Conservation (phyloP, 2,888 invertebrate genomes). For the Notodromas monacha region DNA sequence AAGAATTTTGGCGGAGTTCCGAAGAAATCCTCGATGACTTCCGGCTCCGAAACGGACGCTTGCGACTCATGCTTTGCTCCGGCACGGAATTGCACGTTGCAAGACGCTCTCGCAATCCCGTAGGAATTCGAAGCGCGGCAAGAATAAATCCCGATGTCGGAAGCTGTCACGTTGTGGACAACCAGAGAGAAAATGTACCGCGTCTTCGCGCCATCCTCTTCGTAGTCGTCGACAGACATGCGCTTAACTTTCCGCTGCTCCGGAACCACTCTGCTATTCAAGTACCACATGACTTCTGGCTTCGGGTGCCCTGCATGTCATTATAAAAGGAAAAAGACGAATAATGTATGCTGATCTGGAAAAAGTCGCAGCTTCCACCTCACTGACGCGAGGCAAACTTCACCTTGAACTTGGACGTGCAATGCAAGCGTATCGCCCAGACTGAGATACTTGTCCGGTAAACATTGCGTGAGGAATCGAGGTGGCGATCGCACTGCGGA, state of each 20-base stretch:
- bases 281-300: conserved; percentile 40
- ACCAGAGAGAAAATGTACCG: conserved; percentile 36
- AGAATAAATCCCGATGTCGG: conserved; percentile 38
- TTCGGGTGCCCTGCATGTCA: conserved; percentile 19
- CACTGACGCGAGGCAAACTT: too few species aligned
- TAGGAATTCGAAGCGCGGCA: conserved; percentile 32
- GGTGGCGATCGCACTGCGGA: too few species aligned
- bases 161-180: conserved; percentile 33
- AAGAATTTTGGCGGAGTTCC: conserved; percentile 23
- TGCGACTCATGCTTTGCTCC: too few species aligned
- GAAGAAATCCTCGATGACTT: conserved; percentile 9
- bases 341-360: too few species aligned
- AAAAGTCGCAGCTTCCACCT: too few species aligned
- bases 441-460: too few species aligned
- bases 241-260: conserved; percentile 26
- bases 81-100: conserved; percentile 20
- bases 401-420: too few species aligned
- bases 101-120: conserved; percentile 36
- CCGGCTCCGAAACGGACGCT: not conserved
- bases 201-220: conserved; percentile 28
- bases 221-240: conserved; percentile 21
- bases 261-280: conserved; percentile 23
- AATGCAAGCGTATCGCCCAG: too few species aligned
- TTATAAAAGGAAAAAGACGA: too few species aligned
- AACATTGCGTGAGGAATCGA: too few species aligned